Percentiles rank a stretch among this genome's conserved stretches.
Evolutionary conservation across 2,888 invertebrate species (phyloP).

Genomic region (Philopedon plagiatum): DNA sequence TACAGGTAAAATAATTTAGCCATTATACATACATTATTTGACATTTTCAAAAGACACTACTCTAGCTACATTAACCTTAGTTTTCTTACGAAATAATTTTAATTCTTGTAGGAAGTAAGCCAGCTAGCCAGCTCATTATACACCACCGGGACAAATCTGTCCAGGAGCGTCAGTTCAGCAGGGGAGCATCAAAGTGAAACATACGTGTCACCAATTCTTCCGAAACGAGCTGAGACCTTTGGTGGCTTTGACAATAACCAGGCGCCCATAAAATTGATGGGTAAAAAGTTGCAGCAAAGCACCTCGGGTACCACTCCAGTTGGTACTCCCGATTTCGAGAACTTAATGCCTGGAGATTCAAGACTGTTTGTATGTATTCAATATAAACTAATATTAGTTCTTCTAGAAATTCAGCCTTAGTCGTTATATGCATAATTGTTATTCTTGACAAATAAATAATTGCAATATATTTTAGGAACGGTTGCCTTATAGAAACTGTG

Average conservation of each 20-base stretch:
- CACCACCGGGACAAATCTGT: constrained; percentile 83
- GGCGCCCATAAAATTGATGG: constrained; percentile 52
- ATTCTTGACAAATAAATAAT: too few species aligned
- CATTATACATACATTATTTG: not conserved
- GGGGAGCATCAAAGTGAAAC: constrained; percentile 92
- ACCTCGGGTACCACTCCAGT: constrained; percentile 63
- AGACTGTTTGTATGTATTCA: constrained; percentile 65
- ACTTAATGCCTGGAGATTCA: constrained; percentile 66
- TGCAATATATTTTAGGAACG: constrained; percentile 64
- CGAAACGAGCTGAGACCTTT: constrained; percentile 95
- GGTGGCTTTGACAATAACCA: constrained; percentile 88
- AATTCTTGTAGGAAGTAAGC: constrained; percentile 76
- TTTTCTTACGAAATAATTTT: not conserved
- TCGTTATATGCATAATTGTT: too few species aligned
- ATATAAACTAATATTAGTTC: not conserved
- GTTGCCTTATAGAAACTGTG: constrained; percentile 71
- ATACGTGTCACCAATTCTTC: constrained; percentile 88
- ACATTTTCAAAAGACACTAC: not conserved
- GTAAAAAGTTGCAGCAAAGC: constrained; percentile 63
- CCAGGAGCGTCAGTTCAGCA: constrained; percentile 93
- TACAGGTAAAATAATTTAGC: constrained; percentile 72
- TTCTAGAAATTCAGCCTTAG: not conserved
- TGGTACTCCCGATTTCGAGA: constrained; percentile 66
- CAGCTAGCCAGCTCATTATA: constrained; percentile 82
- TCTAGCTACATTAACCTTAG: not conserved